phyloP scores from a whole-genome alignment of 2,888 invertebrate species.

The Tiliacea aurago region DNA sequence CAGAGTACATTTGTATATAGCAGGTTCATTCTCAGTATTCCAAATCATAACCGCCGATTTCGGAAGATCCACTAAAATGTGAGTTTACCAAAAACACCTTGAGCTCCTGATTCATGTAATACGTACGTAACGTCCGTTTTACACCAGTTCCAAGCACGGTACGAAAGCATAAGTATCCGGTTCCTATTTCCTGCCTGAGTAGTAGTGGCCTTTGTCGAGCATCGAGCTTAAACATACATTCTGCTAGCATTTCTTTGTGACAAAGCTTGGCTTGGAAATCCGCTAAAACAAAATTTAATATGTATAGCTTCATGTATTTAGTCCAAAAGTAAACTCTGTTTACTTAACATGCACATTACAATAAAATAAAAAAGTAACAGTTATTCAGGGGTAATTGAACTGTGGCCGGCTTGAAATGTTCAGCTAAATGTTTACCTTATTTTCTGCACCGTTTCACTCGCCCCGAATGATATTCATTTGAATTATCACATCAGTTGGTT shows the following conservation, averaged over 20 bases:
- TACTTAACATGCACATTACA: slow-evolving; percentile 50
- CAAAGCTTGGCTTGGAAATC: not conserved
- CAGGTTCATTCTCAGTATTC: not conserved
- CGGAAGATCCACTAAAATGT: not conserved
- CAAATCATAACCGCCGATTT: not conserved
- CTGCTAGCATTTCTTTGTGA: not conserved
- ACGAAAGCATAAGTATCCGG: not conserved
- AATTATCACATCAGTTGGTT: slow-evolving; percentile 27
- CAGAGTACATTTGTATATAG: too few species aligned
- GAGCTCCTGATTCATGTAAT: not conserved
- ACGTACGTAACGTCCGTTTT: not conserved
- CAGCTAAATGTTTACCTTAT: slow-evolving; percentile 53
- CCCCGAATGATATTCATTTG: slow-evolving; percentile 38
- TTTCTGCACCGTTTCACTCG: slow-evolving; percentile 55
- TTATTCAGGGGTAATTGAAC: slow-evolving; percentile 69
- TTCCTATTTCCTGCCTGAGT: slow-evolving; percentile 11
- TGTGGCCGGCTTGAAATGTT: slow-evolving; percentile 38
- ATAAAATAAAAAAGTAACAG: slow-evolving; percentile 50
- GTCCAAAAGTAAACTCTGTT: slow-evolving; percentile 46
- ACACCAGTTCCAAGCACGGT: not conserved
- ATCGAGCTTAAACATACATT: not conserved
- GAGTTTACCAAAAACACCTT: not conserved
- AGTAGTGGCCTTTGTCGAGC: not conserved
- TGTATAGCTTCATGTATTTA: slow-evolving; percentile 1
- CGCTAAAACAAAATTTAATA: slow-evolving; percentile 1